Base-by-base conservation (phyloP, 2,888 invertebrate genomes). In the Xestia xanthographa region DNA sequence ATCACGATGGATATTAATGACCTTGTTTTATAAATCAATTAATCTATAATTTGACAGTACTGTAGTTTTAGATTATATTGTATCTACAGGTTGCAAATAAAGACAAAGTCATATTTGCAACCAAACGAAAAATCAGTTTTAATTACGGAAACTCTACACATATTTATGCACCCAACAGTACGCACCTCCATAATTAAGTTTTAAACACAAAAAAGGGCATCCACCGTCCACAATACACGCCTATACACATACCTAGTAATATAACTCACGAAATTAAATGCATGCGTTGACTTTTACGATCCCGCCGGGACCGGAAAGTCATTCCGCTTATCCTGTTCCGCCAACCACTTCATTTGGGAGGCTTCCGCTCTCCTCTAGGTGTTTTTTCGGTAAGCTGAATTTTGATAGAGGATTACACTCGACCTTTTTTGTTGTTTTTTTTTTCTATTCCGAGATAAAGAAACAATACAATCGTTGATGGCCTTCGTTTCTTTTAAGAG, bases 241-340 rank as follows among this genome's bases (percentile, higher is more conserved):
- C n/a, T 70, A 66, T 69, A 72, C 50, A 50, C 34, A 26, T 78
- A 78, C 72, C 71, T 11, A 88, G 88, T 88, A 89, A 85, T 90
- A 92, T 94, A 93, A 92, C 91, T 93, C 91, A 90, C 87, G 83
- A 92, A 93, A 94, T 94, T 93, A 94, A 94, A 94, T 93, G 94
- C 94, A 94, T 92, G 94, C 93, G 94, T 94, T 92, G 94, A 93
- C 92, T 93, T 94, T 94, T 94, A 94, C 93, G 93, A 91, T 89
- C 89, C 93, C 93, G 73, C 76, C 77, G 94, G 91, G 94, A 91
- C 92, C 91, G 92, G 93, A 90, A 93, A 93, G 93, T 93, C 93
- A 92, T 94, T 92, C 90, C 92, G 92, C 89, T 92, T 93, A 93
- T 92, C 93, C 93, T 89, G 92, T 90, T 90, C 90, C 89, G 87